phyloP scores from a whole-genome alignment of 2,888 invertebrate species.

The Acleris literana region DNA sequence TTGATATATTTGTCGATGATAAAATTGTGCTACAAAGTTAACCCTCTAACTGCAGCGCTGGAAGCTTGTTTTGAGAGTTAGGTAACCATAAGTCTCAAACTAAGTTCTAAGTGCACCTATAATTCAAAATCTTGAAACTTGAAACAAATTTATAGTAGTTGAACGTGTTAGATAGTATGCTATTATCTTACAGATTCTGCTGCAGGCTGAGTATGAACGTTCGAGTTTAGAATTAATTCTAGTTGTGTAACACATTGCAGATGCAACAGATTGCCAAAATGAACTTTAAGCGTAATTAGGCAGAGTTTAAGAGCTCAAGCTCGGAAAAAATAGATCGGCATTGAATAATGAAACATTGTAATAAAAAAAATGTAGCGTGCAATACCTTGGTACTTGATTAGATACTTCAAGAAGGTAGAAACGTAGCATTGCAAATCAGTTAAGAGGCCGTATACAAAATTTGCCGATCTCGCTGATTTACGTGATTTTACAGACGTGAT shows the following conservation, averaged over 20 bases:
- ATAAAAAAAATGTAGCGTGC: too few relatives aligned
- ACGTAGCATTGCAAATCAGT: too few relatives aligned
- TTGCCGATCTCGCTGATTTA: too few relatives aligned
- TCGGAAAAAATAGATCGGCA: background rate
- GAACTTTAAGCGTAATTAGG: background rate
- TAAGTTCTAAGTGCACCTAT: constrained; percentile 36
- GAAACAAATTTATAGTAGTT: constrained; percentile 36
- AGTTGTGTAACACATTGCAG: constrained; percentile 7
- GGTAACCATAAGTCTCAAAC: constrained; percentile 29
- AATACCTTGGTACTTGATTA: too few relatives aligned
- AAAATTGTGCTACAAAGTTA: constrained; percentile 20
- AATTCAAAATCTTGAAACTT: constrained; percentile 37
- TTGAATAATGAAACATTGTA: too few relatives aligned
- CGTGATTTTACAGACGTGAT: too few relatives aligned
- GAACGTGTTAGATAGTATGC: constrained; percentile 31
- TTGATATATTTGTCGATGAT: background rate
- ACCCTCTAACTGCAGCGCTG: constrained; percentile 23
- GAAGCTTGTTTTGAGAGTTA: constrained; percentile 33
- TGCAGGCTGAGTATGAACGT: constrained; percentile 11
- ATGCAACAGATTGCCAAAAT: background rate
- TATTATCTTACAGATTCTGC: constrained; percentile 29
- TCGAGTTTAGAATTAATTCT: constrained; percentile 10
- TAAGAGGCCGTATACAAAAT: too few relatives aligned
- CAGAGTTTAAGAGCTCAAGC: background rate
- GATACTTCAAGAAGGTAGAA: too few relatives aligned